Percentiles rank a stretch among this genome's conserved stretches.
Conservation (phyloP, 2,113 vertebrate species). For the Addax nasomaculatus region DNA sequence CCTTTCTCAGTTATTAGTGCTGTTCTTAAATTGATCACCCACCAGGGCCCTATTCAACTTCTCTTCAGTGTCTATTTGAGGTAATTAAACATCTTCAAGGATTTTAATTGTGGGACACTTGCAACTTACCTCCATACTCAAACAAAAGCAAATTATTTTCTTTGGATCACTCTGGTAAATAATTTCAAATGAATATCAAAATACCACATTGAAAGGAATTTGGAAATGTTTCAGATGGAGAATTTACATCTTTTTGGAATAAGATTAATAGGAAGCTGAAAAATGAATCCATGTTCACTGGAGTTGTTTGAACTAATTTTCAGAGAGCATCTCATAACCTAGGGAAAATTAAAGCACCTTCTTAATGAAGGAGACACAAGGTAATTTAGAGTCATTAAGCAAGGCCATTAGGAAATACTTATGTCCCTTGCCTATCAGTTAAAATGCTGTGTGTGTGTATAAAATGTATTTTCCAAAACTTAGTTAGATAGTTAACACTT, state of each 20-base stretch:
- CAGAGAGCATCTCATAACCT: not conserved
- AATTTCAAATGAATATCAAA: not conserved
- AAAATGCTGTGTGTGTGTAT: not conserved
- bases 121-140: not conserved
- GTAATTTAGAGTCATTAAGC: not conserved
- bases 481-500: not conserved
- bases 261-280: slow-evolving; percentile 6
- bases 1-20: slow-evolving; percentile 1
- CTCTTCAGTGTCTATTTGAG: slow-evolving; percentile 1
- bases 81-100: slow-evolving; percentile 16
- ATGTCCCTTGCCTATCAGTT: not conserved
- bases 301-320: slow-evolving; percentile 47
- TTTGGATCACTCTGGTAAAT: not conserved
- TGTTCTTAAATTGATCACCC: slow-evolving; percentile 33
- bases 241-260: slow-evolving; percentile 11
- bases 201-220: not conserved
- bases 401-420: not conserved
- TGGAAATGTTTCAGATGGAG: not conserved
- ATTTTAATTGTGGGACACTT: slow-evolving; percentile 23
- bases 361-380: not conserved
- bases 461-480: not conserved
- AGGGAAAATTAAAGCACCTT: slow-evolving; percentile 42
- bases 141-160: not conserved
- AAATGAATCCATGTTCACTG: not conserved
- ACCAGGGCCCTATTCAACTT: slow-evolving; percentile 32